These are phyloP conservation scores for Leptopilina drosophilae DNA, from an alignment of 2,888 invertebrate genomes.

Conservation along the genomic window DNA sequence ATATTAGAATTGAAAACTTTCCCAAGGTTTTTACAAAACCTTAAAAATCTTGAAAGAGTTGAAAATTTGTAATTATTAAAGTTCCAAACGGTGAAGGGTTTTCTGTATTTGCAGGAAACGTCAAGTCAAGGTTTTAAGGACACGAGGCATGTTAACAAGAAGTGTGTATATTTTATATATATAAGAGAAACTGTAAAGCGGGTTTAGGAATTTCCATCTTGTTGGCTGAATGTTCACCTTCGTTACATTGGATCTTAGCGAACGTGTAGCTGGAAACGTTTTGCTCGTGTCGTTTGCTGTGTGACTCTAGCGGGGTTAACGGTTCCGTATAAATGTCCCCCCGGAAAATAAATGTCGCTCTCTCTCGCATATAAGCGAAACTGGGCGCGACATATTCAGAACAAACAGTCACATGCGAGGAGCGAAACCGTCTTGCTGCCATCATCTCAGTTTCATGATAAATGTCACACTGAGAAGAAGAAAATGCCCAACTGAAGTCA, in stretches of 20 bases:
- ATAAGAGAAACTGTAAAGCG: conserved; percentile 15
- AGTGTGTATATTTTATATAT: not conserved
- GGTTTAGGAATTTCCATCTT: conserved; percentile 17
- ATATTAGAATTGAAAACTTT: too few species aligned
- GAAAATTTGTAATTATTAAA: too few species aligned
- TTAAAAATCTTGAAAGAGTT: too few species aligned
- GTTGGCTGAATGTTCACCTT: conserved; percentile 30
- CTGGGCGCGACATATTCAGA: conserved; percentile 37
- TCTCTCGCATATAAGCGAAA: not conserved
- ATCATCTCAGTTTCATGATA: conserved; percentile 55
- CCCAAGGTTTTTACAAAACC: too few species aligned
- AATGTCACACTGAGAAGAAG: conserved; percentile 50
- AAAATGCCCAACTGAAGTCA: conserved; percentile 61
- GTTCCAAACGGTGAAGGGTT: too few species aligned
- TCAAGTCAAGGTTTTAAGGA: conserved; percentile 12
- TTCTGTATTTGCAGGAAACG: not conserved
- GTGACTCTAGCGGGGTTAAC: conserved; percentile 21
- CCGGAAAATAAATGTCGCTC: conserved; percentile 30
- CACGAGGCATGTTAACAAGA: conserved; percentile 21
- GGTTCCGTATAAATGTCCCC: conserved; percentile 14
- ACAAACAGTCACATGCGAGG: conserved; percentile 23
- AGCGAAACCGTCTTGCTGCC: conserved; percentile 14
- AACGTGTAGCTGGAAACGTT: conserved; percentile 29
- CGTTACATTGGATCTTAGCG: conserved; percentile 33
- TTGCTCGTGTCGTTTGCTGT: conserved; percentile 24